phyloP scores from a whole-genome alignment of 2,888 invertebrate genomes.

The Elmis aenea region DNA sequence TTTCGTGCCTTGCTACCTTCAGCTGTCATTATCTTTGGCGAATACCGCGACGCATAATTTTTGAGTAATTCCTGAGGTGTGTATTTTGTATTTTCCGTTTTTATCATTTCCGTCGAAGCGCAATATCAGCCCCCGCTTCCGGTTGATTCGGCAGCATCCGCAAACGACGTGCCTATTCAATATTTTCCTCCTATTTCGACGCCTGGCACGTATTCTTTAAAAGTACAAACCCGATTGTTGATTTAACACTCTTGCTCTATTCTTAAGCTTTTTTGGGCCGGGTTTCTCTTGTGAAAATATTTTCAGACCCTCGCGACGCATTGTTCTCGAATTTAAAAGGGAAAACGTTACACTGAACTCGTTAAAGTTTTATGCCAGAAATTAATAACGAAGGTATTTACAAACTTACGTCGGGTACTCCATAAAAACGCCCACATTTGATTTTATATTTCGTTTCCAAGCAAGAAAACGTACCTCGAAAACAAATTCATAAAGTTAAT shows the following conservation, averaged over 20 bases:
- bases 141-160: conserved; percentile 11
- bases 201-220: conserved; percentile 10
- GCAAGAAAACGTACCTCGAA: too few species aligned
- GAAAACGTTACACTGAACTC: too few species aligned
- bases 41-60: too few species aligned
- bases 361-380: too few species aligned
- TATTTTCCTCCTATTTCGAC: conserved; percentile 12
- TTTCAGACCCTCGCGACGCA: conserved; percentile 7
- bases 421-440: too few species aligned
- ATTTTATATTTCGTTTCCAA: too few species aligned
- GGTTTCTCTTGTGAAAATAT: conserved; percentile 10
- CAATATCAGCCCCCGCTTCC: conserved; percentile 9
- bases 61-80: too few species aligned
- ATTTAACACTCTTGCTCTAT: conserved; percentile 14
- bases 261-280: conserved; percentile 7
- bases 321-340: conserved; percentile 7
- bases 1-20: too few species aligned
- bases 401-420: too few species aligned
- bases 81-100: neutral
- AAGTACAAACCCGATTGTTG: conserved; percentile 16
- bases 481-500: too few species aligned
- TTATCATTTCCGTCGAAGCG: conserved; percentile 10
- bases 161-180: conserved; percentile 14
- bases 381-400: too few species aligned
- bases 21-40: too few species aligned